phyloP scores from a whole-genome alignment of 2,888 invertebrate genomes.

The Aporophyla lueneburgensis region DNA sequence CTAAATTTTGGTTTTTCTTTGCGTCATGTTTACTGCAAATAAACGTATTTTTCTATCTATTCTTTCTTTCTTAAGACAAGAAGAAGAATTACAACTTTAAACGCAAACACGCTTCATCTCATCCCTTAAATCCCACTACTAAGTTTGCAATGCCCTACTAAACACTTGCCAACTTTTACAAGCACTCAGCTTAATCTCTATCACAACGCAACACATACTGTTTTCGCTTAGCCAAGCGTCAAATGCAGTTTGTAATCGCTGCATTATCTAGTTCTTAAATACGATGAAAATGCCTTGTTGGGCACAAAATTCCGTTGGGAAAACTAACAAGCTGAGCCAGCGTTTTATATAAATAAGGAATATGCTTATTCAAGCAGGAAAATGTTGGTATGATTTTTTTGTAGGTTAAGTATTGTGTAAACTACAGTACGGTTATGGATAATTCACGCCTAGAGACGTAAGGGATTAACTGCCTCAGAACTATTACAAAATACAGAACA shows the following conservation, averaged over 20 bases:
- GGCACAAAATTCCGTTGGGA: constrained; percentile 65
- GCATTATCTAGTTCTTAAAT: constrained; percentile 71
- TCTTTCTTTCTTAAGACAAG: no score
- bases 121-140: constrained; percentile 55
- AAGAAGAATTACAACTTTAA: neutral
- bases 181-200: constrained; percentile 69
- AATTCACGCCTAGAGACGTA: neutral
- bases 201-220: constrained; percentile 50
- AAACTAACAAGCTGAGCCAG: constrained; percentile 56
- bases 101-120: constrained; percentile 42
- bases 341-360: constrained; percentile 55
- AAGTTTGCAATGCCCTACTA: constrained; percentile 76
- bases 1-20: no score
- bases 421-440: neutral
- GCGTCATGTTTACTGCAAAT: no score
- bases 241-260: constrained; percentile 50
- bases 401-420: neutral
- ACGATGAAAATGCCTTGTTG: constrained; percentile 71
- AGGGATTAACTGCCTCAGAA: neutral
- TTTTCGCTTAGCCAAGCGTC: constrained; percentile 54
- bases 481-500: no score
- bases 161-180: constrained; percentile 73
- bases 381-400: constrained; percentile 25
- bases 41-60: no score
- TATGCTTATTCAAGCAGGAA: constrained; percentile 27